Base-by-base conservation (phyloP, 2,797 vertebrate species). In the Sebastes diploproa region DNA sequence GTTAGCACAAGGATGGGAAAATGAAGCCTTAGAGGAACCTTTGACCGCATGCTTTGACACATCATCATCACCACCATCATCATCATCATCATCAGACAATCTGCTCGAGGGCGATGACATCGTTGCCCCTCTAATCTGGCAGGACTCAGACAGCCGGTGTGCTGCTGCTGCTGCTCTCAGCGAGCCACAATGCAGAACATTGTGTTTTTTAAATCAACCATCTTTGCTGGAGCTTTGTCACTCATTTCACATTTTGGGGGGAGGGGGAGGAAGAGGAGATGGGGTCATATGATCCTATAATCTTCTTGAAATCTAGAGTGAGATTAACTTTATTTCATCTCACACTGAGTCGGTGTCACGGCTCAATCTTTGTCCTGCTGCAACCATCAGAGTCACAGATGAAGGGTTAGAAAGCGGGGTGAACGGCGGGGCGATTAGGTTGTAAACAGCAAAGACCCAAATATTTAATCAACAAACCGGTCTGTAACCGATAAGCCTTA, bases 241-340 rank as follows among this genome's bases (percentile, higher is more conserved):
- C 68, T 79, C 55, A 13, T 61, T 81, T 85, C 64, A 65, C 64
- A 4, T 80, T 81, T 81, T 42, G 60, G n/a, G 52, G 59, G 14
- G 66, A 1, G 63, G 9, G 9, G 38, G 61, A 20, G 25, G 66
- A 34, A 62, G 65, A 23, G 52, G 62, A 23, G 66, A 56, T 23
- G 55, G 59, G 65, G 65, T 80, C 80, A 80, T 85, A 79, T 91
- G 78, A 92, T 89, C 87, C 80, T 50, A 52, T 94, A 95, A 95
- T 92, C 91, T 93, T 88, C 88, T 89, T 85, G 81, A 91, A 91
- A 92, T 91, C 89, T 87, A 89, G 79, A 86, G 81, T 88, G 88
- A 90, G 90, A 95, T 94, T 92, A 93, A 92, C 81, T 94, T 88
- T 46, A 89, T 88, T 92, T 91, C 81, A 90, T 92, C 84, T 87